Percentiles rank a stretch among this genome's conserved stretches.
phyloP scores from a whole-genome alignment of 2,113 vertebrate species.

The Gasterosteus nipponicus region DNA sequence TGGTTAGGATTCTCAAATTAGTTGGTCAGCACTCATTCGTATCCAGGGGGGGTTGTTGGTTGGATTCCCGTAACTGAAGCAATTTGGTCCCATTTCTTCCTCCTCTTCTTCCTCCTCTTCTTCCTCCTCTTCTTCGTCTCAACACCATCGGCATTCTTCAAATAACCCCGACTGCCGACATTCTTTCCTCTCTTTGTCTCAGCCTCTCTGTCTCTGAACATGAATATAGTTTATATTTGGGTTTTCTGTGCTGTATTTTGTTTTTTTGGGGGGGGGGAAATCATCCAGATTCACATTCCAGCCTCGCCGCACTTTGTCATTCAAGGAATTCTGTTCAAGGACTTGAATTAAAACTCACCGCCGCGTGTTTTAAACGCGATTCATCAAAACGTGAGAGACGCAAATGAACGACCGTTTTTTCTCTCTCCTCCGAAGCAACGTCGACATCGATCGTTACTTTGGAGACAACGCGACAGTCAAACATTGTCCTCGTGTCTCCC shows the following conservation, averaged over 20 bases:
- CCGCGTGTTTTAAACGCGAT: too few species aligned
- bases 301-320: not conserved
- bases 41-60: constrained; percentile 61
- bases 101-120: not conserved
- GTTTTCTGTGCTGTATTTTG: not conserved
- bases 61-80: constrained; percentile 73
- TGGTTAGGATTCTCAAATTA: constrained; percentile 73
- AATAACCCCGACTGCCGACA: constrained; percentile 69
- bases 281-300: not conserved
- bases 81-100: constrained; percentile 48
- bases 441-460: too few species aligned
- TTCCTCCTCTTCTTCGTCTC: not conserved
- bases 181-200: constrained; percentile 53
- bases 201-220: constrained; percentile 9
- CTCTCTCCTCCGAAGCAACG: too few species aligned
- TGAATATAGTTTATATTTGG: constrained; percentile 26
- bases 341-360: constrained; percentile 8
- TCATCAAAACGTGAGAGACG: too few species aligned
- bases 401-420: too few species aligned
- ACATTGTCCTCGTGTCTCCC: too few species aligned
- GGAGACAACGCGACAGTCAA: too few species aligned
- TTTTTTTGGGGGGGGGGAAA: not conserved
- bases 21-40: constrained; percentile 70
- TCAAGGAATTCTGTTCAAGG: not conserved
- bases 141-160: constrained; percentile 73